phyloP scores from a whole-genome alignment of 2,113 vertebrate species.

The Amia ocellicauda region DNA sequence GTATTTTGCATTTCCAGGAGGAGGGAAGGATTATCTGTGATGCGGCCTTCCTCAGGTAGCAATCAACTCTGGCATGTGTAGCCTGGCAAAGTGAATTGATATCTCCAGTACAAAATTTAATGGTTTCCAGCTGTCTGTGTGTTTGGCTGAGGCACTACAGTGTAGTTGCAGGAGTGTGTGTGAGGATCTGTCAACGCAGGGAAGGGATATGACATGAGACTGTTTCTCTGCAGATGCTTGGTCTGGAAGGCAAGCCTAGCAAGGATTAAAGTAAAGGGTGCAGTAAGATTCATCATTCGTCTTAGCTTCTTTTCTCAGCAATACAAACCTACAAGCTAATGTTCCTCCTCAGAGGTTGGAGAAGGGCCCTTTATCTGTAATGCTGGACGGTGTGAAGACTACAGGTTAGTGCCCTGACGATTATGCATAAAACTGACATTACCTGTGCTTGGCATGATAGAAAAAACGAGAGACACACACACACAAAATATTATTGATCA shows the following conservation, averaged over 20 bases:
- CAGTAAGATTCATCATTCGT: neutral
- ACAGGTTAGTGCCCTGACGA: too few species aligned
- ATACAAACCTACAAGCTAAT: too few species aligned
- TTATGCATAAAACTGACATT: too few species aligned
- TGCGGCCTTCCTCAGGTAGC: constrained; percentile 3
- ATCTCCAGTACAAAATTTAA: constrained; percentile 20
- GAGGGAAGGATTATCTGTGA: constrained; percentile 1
- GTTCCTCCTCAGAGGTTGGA: too few species aligned
- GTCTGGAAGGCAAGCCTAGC: neutral
- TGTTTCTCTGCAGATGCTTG: neutral
- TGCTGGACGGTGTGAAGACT: too few species aligned
- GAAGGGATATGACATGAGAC: neutral
- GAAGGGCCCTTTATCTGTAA: too few species aligned
- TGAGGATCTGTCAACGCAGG: neutral
- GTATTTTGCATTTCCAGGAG: neutral
- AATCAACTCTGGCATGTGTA: constrained; percentile 15
- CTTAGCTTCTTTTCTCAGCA: neutral
- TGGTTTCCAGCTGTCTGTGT: constrained; percentile 30
- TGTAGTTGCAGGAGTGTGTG: neutral
- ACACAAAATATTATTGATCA: too few species aligned
- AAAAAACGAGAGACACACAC: too few species aligned
- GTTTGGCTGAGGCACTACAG: constrained; percentile 17
- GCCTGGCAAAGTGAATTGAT: constrained; percentile 15
- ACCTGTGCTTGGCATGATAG: too few species aligned
- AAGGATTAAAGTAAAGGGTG: neutral